phyloP scores from a whole-genome alignment of 2,888 invertebrate genomes.

The Scaptomyza caliginosa region DNA sequence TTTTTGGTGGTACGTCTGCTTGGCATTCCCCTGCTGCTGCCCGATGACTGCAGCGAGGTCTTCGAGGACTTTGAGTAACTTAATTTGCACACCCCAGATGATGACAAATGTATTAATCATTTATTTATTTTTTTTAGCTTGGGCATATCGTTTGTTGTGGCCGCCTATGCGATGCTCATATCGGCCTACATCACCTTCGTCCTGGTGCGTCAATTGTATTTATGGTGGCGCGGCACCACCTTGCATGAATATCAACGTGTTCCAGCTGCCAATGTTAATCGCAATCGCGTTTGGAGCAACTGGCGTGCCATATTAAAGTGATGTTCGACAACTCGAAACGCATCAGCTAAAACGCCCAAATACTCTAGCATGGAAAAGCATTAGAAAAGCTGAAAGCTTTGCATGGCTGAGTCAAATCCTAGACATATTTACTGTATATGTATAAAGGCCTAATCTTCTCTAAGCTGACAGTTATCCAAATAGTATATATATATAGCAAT shows the following conservation, averaged over 20 bases:
- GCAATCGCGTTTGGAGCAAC: slow-evolving; percentile 76
- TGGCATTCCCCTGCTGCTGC: slow-evolving; percentile 87
- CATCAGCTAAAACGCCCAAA: slow-evolving; percentile 5
- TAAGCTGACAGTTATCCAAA: not conserved
- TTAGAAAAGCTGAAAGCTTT: slow-evolving; percentile 12
- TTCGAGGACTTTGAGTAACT: slow-evolving; percentile 91
- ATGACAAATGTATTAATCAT: not conserved
- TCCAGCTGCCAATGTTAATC: slow-evolving; percentile 46
- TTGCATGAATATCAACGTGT: slow-evolving; percentile 84
- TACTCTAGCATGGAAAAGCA: slow-evolving; percentile 12
- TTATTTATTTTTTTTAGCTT: slow-evolving; percentile 84
- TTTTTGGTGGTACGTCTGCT: slow-evolving; percentile 83
- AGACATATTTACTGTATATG: slow-evolving; percentile 12
- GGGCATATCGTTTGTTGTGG: slow-evolving; percentile 86
- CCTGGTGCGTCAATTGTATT: slow-evolving; percentile 84
- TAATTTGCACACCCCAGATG: not conserved
- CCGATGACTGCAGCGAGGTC: slow-evolving; percentile 93
- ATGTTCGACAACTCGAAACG: not conserved
- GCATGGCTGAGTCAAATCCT: slow-evolving; percentile 17
- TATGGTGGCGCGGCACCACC: slow-evolving; percentile 85
- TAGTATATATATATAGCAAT: slow-evolving; percentile 6
- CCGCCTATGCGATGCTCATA: slow-evolving; percentile 85
- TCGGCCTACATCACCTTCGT: slow-evolving; percentile 84
- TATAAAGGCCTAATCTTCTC: slow-evolving; percentile 4
- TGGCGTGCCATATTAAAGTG: slow-evolving; percentile 75